Evolutionary conservation across 2,113 vertebrate species (phyloP).

Genomic region (Baryphthengus martii): DNA sequence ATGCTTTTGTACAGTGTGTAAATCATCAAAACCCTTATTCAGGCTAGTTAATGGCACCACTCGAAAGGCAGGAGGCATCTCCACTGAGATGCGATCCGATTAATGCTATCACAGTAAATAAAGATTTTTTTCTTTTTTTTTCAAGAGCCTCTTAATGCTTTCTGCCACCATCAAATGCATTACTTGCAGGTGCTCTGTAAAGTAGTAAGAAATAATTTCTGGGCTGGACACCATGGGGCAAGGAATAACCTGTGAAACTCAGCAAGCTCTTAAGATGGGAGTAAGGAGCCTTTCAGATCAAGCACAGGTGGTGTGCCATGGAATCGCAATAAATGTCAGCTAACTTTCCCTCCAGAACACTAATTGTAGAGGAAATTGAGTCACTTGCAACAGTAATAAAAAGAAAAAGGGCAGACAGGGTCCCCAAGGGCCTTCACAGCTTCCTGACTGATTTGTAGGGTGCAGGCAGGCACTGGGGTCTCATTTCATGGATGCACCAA

Average conservation of each 20-base stretch:
- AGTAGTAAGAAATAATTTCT: not conserved
- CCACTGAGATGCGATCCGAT: not conserved
- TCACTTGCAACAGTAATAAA: not conserved
- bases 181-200: not conserved
- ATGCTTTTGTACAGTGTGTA: not conserved
- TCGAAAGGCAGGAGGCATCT: not conserved
- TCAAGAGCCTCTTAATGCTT: not conserved
- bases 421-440: not conserved
- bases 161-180: not conserved
- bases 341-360: not conserved
- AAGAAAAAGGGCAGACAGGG: not conserved
- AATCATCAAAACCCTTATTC: not conserved
- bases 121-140: not conserved
- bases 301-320: not conserved
- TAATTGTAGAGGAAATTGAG: not conserved
- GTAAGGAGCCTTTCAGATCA: not conserved
- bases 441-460: not conserved
- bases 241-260: not conserved
- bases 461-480: not conserved
- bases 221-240: not conserved
- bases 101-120: not conserved
- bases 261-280: not conserved
- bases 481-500: not conserved
- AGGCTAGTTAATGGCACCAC: not conserved
- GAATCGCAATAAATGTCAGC: not conserved